Evolutionary conservation across 2,113 vertebrate species (phyloP).

Genomic region (Scatophagus argus): DNA sequence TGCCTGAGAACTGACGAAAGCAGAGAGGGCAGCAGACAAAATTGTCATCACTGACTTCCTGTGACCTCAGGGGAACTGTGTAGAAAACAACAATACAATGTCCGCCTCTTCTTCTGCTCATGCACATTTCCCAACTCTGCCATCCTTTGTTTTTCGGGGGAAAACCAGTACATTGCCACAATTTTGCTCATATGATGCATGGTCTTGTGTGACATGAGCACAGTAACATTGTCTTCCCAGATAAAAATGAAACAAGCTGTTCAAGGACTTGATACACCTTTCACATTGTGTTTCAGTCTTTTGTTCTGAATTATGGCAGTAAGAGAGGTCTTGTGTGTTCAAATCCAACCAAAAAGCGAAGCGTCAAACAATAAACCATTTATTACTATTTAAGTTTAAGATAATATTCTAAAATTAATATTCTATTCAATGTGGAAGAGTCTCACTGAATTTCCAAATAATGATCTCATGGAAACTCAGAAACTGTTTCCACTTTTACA

Average conservation of each 20-base stretch:
- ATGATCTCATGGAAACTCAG: not conserved
- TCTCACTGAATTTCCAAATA: too few relatives aligned
- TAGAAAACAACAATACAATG: not conserved
- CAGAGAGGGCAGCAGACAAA: slow-evolving; percentile 32
- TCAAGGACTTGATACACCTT: not conserved
- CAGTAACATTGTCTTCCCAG: too few relatives aligned
- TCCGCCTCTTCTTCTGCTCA: slow-evolving; percentile 1
- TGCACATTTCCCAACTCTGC: not conserved
- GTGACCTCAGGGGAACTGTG: slow-evolving; percentile 13
- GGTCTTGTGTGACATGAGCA: not conserved
- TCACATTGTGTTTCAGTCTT: not conserved
- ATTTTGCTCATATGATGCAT: not conserved
- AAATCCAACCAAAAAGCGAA: not conserved
- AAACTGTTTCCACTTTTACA: not conserved
- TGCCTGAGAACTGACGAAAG: slow-evolving; percentile 8
- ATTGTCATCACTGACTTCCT: slow-evolving; percentile 55
- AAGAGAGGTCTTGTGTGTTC: not conserved
- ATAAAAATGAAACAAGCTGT: not conserved
- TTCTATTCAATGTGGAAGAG: too few relatives aligned
- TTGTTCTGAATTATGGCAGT: not conserved
- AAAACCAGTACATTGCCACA: not conserved
- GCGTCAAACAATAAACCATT: not conserved
- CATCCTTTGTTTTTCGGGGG: slow-evolving; percentile 1
- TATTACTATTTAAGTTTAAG: not conserved
- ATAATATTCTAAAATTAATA: too few relatives aligned